Conservation (phyloP, 2,888 invertebrate species). For the Agrochola litura region DNA sequence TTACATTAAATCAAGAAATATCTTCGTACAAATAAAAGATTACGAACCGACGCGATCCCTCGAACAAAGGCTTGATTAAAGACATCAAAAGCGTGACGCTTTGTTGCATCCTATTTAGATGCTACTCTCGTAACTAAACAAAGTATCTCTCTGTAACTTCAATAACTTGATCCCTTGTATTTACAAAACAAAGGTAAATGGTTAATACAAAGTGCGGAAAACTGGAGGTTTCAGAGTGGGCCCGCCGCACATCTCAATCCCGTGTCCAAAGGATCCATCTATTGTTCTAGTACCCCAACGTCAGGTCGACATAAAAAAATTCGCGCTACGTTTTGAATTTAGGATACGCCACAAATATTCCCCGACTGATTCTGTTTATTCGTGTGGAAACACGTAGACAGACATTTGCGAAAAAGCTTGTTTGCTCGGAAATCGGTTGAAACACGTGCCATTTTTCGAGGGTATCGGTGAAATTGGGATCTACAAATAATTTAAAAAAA, state of each 20-base stretch:
- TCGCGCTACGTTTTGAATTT: slow-evolving; percentile 44
- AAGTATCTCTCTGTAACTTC: slow-evolving; percentile 52
- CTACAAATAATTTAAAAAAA: slow-evolving; percentile 12
- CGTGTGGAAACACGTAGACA: slow-evolving; percentile 47
- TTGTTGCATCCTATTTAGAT: slow-evolving; percentile 66
- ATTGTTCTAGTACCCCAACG: slow-evolving; percentile 34
- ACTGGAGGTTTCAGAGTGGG: slow-evolving; percentile 26
- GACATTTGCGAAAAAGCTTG: slow-evolving; percentile 46
- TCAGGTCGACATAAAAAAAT: slow-evolving; percentile 12
- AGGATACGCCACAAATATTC: slow-evolving; percentile 51
- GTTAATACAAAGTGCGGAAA: slow-evolving; percentile 35
- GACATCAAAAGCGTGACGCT: slow-evolving; percentile 64
- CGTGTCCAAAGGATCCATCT: slow-evolving; percentile 16
- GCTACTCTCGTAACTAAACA: slow-evolving; percentile 53
- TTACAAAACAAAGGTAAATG: slow-evolving; percentile 54
- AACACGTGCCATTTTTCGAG: slow-evolving; percentile 31
- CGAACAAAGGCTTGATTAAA: slow-evolving; percentile 68
- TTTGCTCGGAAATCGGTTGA: slow-evolving; percentile 44
- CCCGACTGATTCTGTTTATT: slow-evolving; percentile 49
- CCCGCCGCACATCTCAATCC: slow-evolving; percentile 23
- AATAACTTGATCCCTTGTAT: slow-evolving; percentile 53
- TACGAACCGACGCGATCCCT: slow-evolving; percentile 50
- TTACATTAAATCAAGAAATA: slow-evolving; percentile 58
- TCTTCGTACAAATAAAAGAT: slow-evolving; percentile 61
- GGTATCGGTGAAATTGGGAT: slow-evolving; percentile 7